Evolutionary conservation across 2,888 invertebrate genomes (phyloP).

Genomic region (Teleogryllus oceanicus): DNA sequence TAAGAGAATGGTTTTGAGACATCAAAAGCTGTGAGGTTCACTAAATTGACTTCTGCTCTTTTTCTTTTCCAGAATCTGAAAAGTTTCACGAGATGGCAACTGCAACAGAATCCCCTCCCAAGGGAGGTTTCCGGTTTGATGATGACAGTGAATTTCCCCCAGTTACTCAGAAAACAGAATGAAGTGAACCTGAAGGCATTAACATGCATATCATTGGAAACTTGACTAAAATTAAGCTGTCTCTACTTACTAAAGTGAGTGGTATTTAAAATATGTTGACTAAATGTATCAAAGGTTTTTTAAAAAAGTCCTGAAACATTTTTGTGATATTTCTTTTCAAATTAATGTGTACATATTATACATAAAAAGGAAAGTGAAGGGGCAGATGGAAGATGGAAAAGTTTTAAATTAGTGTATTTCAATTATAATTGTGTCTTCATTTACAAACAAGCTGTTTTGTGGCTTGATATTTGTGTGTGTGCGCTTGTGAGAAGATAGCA

Average conservation of each 20-base stretch:
- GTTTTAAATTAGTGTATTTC: neutral
- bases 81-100: constrained; percentile 70
- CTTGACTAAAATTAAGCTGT: neutral
- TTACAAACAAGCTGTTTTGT: constrained; percentile 1
- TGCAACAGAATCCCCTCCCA: constrained; percentile 66
- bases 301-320: neutral
- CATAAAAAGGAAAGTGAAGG: neutral
- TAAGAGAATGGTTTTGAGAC: too few species aligned
- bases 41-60: neutral
- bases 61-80: constrained; percentile 59
- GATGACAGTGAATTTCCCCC: constrained; percentile 83
- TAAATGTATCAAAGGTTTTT: neutral
- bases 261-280: neutral
- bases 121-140: constrained; percentile 69
- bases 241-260: constrained; percentile 7
- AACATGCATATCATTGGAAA: constrained; percentile 4
- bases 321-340: constrained; percentile 7
- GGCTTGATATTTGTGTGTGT: neutral
- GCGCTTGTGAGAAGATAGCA: neutral
- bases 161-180: constrained; percentile 60
- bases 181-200: constrained; percentile 19
- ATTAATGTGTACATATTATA: neutral
- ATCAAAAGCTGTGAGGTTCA: too few species aligned
- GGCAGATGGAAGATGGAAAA: neutral
- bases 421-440: neutral